phyloP scores from a whole-genome alignment of 35 echinoderm and acorn worm species.

The Diadema setosum region DNA sequence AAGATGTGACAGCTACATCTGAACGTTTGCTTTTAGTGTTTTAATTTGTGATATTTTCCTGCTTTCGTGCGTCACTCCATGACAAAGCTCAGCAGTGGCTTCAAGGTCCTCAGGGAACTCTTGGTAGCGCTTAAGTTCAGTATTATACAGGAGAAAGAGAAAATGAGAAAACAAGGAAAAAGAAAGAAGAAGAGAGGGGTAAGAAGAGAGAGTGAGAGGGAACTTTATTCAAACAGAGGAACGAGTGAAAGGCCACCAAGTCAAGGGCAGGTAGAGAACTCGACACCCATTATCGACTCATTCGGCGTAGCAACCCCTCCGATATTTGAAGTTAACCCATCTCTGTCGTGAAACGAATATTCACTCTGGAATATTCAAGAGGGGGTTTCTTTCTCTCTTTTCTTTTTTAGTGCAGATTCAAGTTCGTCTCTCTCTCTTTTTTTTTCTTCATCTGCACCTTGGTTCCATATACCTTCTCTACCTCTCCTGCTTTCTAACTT shows the following conservation, averaged over 20 bases:
- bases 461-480: neutral
- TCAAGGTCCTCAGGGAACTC: too few species aligned
- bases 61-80: too few species aligned
- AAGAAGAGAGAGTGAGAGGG: neutral
- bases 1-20: too few species aligned
- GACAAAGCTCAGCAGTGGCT: too few species aligned
- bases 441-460: too few species aligned
- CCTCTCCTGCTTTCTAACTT: neutral
- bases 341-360: neutral
- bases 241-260: slow-evolving; percentile 15
- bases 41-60: too few species aligned
- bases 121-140: too few species aligned
- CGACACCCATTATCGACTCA: slow-evolving; percentile 2
- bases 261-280: neutral
- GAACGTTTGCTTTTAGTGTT: too few species aligned
- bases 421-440: neutral
- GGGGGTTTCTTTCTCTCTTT: too few species aligned
- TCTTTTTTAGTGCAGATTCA: neutral
- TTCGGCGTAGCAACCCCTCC: neutral
- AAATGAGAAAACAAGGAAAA: neutral
- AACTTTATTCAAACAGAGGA: too few species aligned
- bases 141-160: too few species aligned
- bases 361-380: slow-evolving; percentile 11
- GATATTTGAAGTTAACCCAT: slow-evolving; percentile 19
- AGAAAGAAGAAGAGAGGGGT: neutral